Percentiles rank a stretch among this genome's conserved stretches.
These are phyloP conservation scores for Florisuga fusca DNA, from an alignment of 2,797 vertebrate genomes.

Conservation along the genomic window DNA sequence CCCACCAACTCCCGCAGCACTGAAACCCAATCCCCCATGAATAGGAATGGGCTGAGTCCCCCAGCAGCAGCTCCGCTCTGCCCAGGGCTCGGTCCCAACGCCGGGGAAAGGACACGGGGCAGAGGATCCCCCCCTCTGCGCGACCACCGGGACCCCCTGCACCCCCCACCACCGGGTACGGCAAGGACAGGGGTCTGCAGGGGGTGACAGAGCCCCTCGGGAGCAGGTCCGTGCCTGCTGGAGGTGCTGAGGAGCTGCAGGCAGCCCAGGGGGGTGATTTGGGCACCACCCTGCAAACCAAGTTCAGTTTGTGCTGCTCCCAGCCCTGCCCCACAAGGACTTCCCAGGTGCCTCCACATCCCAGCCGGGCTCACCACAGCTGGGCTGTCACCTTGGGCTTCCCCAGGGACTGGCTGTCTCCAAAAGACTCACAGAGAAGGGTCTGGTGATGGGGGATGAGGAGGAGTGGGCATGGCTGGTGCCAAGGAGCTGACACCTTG, in stretches of 20 bases:
- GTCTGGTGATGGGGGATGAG: background rate
- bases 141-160: background rate
- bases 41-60: background rate
- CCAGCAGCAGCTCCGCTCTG: background rate
- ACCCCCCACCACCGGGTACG: accelerated
- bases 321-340: background rate
- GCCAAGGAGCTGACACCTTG: background rate
- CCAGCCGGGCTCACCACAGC: background rate
- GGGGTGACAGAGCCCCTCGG: accelerated
- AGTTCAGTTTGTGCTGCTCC: background rate
- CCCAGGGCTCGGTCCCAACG: background rate
- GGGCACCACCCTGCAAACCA: background rate
- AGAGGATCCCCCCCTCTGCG: accelerated
- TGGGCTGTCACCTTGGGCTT: accelerated
- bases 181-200: background rate
- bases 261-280: accelerated
- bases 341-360: background rate
- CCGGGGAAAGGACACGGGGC: accelerated
- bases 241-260: background rate
- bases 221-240: too few relatives aligned
- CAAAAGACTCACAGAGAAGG: background rate
- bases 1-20: accelerated
- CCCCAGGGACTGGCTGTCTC: background rate
- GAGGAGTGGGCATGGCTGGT: background rate
- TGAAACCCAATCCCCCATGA: constrained; percentile 19